These are phyloP conservation scores for Jacana jacana DNA, from an alignment of 2,113 vertebrate species.

Conservation along the genomic window DNA sequence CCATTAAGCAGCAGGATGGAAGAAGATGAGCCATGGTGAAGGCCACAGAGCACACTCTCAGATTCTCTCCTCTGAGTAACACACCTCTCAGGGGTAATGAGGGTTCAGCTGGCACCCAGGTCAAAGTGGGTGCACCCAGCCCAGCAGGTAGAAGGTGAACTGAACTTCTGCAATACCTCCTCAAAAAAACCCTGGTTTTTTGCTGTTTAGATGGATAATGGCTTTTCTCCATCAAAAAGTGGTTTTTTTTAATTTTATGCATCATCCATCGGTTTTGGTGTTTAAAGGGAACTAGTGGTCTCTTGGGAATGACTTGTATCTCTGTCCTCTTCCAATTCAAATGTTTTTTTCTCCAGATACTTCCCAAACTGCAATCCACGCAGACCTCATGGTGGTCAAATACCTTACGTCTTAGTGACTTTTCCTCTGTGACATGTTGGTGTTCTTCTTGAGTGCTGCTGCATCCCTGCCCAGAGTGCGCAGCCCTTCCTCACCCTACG, in stretches of 20 bases:
- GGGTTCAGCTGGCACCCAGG: neutral
- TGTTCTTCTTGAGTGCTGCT: neutral
- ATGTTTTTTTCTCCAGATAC: neutral
- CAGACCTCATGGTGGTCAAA: neutral
- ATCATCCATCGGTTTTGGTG: neutral
- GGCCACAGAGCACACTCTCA: neutral
- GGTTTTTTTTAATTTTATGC: neutral
- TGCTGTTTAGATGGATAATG: neutral
- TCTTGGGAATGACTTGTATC: neutral
- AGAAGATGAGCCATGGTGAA: neutral
- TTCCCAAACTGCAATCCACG: neutral
- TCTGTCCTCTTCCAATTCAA: neutral
- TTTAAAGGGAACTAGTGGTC: neutral
- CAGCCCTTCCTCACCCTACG: neutral
- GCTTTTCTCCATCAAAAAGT: neutral
- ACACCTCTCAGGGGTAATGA: accelerated
- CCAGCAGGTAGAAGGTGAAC: neutral
- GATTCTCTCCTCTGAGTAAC: neutral
- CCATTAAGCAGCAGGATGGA: neutral
- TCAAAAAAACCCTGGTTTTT: neutral
- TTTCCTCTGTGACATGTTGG: neutral
- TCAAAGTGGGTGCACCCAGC: neutral
- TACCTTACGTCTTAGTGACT: neutral
- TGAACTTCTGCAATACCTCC: neutral
- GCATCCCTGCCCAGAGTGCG: accelerated